Percentiles rank a stretch among this genome's conserved stretches.
Evolutionary conservation across 2,113 vertebrate species (phyloP).

Genomic region (Scophthalmus maximus): DNA sequence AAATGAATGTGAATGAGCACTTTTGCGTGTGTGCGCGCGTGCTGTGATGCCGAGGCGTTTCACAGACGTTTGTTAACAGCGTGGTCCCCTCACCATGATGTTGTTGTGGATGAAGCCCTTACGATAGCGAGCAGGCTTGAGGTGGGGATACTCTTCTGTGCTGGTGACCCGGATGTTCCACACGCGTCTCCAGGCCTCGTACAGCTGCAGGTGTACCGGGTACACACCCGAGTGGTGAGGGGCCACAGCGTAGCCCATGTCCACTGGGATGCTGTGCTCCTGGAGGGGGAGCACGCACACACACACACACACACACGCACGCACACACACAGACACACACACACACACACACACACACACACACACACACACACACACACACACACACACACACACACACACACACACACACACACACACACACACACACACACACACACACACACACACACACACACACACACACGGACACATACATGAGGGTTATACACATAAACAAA

Average conservation of each 20-base stretch:
- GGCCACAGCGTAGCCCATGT: slow-evolving; percentile 95
- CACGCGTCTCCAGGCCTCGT: slow-evolving; percentile 95
- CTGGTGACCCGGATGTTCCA: slow-evolving; percentile 97
- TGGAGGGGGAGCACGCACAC: slow-evolving; percentile 57
- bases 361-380: too few relatives aligned
- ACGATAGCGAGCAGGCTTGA: slow-evolving; percentile 94
- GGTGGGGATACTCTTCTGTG: slow-evolving; percentile 97
- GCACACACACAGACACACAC: too few relatives aligned
- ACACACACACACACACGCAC: too few relatives aligned
- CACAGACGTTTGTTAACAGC: neutral
- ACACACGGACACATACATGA: slow-evolving; percentile 21
- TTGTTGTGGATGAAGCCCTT: slow-evolving; percentile 94
- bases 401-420: too few relatives aligned
- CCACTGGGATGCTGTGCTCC: slow-evolving; percentile 94
- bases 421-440: too few relatives aligned
- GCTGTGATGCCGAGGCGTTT: neutral
- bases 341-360: too few relatives aligned
- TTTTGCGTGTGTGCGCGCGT: slow-evolving; percentile 1
- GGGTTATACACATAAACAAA: slow-evolving; percentile 55
- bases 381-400: too few relatives aligned
- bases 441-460: too few relatives aligned
- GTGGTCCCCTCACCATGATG: slow-evolving; percentile 89
- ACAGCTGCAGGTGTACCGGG: slow-evolving; percentile 95
- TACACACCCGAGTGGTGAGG: slow-evolving; percentile 98
- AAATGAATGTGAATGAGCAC: slow-evolving; percentile 9